Percentiles rank a stretch among this genome's conserved stretches.
These are phyloP conservation scores for Myotis lucifugus DNA, from an alignment of 2,113 vertebrate genomes.

Conservation along the genomic window DNA sequence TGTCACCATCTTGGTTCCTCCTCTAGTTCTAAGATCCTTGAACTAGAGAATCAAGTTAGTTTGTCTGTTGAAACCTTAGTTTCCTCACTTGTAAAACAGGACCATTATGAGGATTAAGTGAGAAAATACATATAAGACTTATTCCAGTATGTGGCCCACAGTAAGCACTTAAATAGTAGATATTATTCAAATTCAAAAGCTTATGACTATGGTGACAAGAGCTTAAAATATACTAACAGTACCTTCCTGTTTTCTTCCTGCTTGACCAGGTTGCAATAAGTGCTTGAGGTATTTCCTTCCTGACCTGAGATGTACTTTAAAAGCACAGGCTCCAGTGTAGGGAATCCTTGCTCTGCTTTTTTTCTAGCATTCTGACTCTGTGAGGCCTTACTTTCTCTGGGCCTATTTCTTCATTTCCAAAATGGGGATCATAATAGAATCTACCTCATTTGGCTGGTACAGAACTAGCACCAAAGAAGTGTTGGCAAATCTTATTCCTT, in stretches of 20 bases:
- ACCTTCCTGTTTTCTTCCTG: background rate
- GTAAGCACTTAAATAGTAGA: background rate
- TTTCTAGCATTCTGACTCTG: background rate
- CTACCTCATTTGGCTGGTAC: background rate
- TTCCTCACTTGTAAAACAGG: constrained; percentile 20
- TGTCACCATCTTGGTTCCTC: too few relatives aligned
- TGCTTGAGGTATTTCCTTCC: background rate
- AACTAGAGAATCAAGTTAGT: background rate
- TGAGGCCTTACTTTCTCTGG: background rate
- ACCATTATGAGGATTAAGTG: background rate
- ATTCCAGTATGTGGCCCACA: background rate
- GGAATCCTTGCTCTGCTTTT: background rate
- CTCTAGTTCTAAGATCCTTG: background rate
- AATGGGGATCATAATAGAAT: background rate
- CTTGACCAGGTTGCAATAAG: background rate
- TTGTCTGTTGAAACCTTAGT: background rate
- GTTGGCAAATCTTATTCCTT: background rate
- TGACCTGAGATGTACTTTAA: background rate
- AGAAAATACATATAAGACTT: background rate
- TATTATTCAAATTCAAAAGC: background rate
- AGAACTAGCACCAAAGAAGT: background rate
- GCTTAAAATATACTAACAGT: background rate
- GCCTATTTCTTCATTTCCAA: background rate
- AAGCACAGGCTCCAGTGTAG: background rate
- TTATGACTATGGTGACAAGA: background rate